Percentiles rank a stretch among this genome's conserved stretches.
phyloP scores from a whole-genome alignment of 2,888 invertebrate species.

The Scaptomyza tumidula region DNA sequence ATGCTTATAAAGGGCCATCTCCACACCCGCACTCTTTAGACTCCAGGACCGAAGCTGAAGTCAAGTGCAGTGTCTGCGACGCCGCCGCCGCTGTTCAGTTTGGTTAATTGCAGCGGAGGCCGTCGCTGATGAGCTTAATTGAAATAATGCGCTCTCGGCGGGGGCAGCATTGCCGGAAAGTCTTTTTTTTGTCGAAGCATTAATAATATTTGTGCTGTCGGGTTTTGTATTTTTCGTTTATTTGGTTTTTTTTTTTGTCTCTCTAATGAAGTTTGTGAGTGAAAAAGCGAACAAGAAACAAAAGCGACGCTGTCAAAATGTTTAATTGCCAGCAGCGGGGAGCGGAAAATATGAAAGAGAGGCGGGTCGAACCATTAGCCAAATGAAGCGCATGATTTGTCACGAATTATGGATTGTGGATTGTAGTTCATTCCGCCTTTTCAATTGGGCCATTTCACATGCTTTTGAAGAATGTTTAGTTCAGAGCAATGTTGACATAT shows the following conservation, averaged over 20 bases:
- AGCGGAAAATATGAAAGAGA: slow-evolving; percentile 17
- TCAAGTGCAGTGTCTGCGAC: slow-evolving; percentile 66
- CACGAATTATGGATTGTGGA: slow-evolving; percentile 50
- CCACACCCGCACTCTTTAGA: slow-evolving; percentile 54
- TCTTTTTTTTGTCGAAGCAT: slow-evolving; percentile 54
- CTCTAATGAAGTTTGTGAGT: slow-evolving; percentile 64
- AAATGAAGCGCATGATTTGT: slow-evolving; percentile 76
- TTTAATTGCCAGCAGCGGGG: slow-evolving; percentile 61
- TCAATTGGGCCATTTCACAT: slow-evolving; percentile 43
- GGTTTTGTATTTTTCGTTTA: not conserved
- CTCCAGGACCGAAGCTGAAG: slow-evolving; percentile 37
- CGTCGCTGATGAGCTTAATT: slow-evolving; percentile 77
- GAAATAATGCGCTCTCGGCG: slow-evolving; percentile 72
- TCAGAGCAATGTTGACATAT: slow-evolving; percentile 1
- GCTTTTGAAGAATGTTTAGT: not conserved
- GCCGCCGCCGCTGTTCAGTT: slow-evolving; percentile 27
- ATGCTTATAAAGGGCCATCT: slow-evolving; percentile 34
- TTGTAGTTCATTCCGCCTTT: slow-evolving; percentile 29
- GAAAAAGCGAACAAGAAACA: slow-evolving; percentile 36
- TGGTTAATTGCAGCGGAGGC: slow-evolving; percentile 72
- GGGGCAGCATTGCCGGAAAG: slow-evolving; percentile 51
- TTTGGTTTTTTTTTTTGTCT: slow-evolving; percentile 27
- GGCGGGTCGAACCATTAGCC: slow-evolving; percentile 41
- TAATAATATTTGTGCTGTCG: slow-evolving; percentile 67
- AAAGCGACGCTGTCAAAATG: slow-evolving; percentile 59